Conservation (phyloP, 2,113 vertebrate genomes). For the Corydoras sp. region DNA sequence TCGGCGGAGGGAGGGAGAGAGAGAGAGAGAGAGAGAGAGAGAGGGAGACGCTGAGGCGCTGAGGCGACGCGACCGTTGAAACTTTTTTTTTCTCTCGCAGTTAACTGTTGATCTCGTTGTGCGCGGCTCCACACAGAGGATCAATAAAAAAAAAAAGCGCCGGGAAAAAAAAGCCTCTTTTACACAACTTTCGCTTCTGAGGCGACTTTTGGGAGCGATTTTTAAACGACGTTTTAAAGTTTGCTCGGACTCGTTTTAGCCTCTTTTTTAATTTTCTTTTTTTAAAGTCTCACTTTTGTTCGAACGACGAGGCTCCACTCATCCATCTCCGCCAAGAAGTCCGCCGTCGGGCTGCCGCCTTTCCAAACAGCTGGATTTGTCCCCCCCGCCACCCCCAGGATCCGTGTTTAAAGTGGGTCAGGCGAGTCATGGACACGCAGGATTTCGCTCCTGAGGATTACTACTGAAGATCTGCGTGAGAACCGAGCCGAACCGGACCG, state of each 20-base stretch:
- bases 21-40: not conserved
- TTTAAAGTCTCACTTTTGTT: conserved; percentile 25
- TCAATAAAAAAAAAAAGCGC: no score
- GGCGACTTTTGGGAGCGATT: conserved; percentile 2
- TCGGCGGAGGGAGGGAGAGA: not conserved
- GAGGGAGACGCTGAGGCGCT: not conserved
- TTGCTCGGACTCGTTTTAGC: not conserved
- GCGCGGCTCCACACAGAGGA: not conserved
- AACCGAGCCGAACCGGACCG: conserved; percentile 33
- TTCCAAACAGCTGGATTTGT: conserved; percentile 49
- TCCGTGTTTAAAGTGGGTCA: not conserved
- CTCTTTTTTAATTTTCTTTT: conserved; percentile 29
- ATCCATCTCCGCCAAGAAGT: conserved; percentile 5
- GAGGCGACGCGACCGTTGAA: conserved; percentile 35
- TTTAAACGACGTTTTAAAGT: not conserved
- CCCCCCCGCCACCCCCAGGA: not conserved
- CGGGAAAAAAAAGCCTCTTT: not conserved
- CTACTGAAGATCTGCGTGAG: conserved; percentile 33
- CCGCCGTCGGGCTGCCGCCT: not conserved
- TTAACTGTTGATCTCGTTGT: conserved; percentile 9
- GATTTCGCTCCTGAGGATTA: conserved; percentile 48
- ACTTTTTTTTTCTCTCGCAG: conserved; percentile 16
- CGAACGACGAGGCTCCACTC: conserved; percentile 5
- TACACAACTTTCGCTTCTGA: not conserved
- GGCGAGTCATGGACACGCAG: conserved; percentile 52